phyloP scores from a whole-genome alignment of 2,888 invertebrate genomes.

The Stenurella melanura region DNA sequence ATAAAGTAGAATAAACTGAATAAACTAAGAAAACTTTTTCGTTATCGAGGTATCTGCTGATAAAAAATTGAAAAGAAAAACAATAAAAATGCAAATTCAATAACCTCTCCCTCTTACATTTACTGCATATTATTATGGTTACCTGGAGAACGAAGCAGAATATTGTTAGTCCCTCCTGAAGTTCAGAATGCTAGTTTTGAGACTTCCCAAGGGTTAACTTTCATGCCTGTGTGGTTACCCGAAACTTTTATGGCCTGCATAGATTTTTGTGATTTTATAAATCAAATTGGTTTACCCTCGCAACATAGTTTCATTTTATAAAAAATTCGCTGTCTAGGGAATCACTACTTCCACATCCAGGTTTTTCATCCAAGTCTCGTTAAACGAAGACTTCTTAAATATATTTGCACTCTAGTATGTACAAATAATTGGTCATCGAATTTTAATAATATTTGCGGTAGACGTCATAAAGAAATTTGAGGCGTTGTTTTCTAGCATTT shows the following conservation, averaged over 20 bases:
- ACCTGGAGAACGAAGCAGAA: background rate
- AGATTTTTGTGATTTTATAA: conserved; percentile 2
- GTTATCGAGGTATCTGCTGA: background rate
- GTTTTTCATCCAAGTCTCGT: no score
- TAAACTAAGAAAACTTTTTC: background rate
- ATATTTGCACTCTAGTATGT: no score
- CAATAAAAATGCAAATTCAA: conserved; percentile 1
- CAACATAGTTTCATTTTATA: background rate
- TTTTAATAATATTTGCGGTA: no score
- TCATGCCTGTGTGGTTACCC: background rate
- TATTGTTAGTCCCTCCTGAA: conserved; percentile 3
- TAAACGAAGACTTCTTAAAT: no score
- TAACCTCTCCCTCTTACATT: background rate
- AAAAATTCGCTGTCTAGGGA: no score
- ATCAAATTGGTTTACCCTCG: background rate
- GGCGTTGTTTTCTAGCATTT: no score
- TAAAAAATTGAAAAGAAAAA: conserved; percentile 4
- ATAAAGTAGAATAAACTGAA: background rate
- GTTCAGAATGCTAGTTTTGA: conserved; percentile 1
- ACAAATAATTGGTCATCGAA: no score
- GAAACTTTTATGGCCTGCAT: background rate
- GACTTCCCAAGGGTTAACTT: background rate
- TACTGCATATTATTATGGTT: conserved; percentile 7
- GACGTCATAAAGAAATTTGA: no score
- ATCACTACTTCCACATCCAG: no score